phyloP scores from a whole-genome alignment of 2,888 invertebrate genomes.

The Heliconius ethilla region DNA sequence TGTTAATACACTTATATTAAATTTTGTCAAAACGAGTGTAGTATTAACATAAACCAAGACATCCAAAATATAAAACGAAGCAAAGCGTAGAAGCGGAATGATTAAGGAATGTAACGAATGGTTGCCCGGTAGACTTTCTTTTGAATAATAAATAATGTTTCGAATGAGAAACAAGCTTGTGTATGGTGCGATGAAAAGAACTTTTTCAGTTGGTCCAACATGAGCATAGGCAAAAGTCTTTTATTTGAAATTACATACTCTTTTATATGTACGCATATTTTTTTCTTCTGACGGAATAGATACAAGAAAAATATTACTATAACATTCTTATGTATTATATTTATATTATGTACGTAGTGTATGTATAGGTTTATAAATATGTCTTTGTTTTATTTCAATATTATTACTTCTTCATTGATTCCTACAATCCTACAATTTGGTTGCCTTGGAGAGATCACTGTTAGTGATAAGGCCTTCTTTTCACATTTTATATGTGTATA shows the following conservation, averaged over 20 bases:
- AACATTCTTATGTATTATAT: too few species aligned
- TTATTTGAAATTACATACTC: conserved; percentile 5
- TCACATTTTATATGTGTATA: too few species aligned
- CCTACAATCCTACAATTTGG: too few species aligned
- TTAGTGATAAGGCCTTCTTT: too few species aligned
- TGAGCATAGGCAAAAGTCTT: neutral
- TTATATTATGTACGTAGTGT: too few species aligned
- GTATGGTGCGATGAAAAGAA: conserved; percentile 9
- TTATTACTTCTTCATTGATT: too few species aligned
- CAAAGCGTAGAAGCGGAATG: neutral
- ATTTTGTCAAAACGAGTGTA: too few species aligned
- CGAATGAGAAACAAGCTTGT: conserved; percentile 9
- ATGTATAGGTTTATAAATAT: too few species aligned
- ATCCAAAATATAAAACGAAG: neutral
- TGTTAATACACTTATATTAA: too few species aligned
- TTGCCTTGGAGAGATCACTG: too few species aligned
- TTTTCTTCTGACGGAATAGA: neutral
- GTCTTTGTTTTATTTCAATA: too few species aligned
- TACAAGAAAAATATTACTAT: neutral
- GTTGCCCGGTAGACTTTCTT: neutral
- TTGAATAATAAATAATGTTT: conserved; percentile 21
- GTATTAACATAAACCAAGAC: neutral
- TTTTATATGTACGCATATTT: neutral
- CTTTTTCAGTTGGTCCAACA: conserved; percentile 1
- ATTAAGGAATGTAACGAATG: conserved; percentile 16